phyloP scores from a whole-genome alignment of 2,888 invertebrate genomes.

The Tanytarsus gracilentus region DNA sequence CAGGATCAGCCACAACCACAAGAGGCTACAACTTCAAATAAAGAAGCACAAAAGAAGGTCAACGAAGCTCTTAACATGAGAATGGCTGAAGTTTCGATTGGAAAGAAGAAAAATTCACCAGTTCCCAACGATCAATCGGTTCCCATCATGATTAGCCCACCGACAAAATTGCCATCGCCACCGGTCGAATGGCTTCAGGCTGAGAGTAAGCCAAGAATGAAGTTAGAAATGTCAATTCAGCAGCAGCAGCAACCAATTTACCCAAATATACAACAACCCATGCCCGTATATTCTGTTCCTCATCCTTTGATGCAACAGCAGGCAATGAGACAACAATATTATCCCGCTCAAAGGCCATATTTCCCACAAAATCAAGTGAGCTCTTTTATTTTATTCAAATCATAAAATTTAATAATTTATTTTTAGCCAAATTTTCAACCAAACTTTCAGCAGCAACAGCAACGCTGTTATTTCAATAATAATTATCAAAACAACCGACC shows the following conservation, averaged over 20 bases:
- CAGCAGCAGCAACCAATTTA: background rate
- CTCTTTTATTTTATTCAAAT: slow-evolving; percentile 4
- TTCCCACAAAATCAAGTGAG: background rate
- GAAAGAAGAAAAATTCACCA: background rate
- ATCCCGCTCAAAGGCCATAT: background rate
- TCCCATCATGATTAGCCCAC: slow-evolving; percentile 32
- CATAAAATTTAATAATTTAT: slow-evolving; percentile 31
- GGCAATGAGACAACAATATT: background rate
- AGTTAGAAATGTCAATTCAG: background rate
- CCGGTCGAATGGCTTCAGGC: slow-evolving; percentile 30
- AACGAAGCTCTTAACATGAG: background rate
- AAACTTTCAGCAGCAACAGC: slow-evolving; percentile 28
- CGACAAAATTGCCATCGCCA: slow-evolving; percentile 33
- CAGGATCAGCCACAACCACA: background rate
- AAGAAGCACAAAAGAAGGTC: background rate
- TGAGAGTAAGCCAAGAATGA: background rate
- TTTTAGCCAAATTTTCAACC: slow-evolving; percentile 32
- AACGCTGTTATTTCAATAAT: slow-evolving; percentile 29
- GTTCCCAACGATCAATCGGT: slow-evolving; percentile 27
- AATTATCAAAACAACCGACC: background rate
- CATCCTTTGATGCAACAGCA: background rate
- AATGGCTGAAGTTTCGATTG: background rate
- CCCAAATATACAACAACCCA: background rate
- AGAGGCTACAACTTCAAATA: background rate
- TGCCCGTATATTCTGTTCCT: too few relatives aligned